A percentile compares a stretch with the other conserved stretches of the same genome.
Evolutionary conservation across 92 coral and sea anemone genomes (phyloP).

Genomic region (Heteractis magnifica): DNA sequence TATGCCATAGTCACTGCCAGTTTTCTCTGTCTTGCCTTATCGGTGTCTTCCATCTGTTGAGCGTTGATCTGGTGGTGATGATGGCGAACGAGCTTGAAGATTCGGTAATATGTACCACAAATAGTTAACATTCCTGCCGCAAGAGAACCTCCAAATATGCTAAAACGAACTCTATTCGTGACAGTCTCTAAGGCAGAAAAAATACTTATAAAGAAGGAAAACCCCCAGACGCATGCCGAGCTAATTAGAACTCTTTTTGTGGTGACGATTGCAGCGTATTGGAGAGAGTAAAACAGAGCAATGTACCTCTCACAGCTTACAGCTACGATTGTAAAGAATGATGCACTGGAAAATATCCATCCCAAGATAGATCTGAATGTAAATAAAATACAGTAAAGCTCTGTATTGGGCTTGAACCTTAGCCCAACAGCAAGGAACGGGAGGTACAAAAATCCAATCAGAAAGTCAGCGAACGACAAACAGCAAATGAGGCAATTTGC

Average conservation of each 20-base stretch:
- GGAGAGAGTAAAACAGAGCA: slow-evolving; percentile 23
- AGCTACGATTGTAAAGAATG: slow-evolving; percentile 28
- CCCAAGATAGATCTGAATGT: not conserved
- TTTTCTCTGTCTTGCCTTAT: slow-evolving; percentile 1
- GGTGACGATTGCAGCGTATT: slow-evolving; percentile 28
- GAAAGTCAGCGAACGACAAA: slow-evolving; percentile 31
- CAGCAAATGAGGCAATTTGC: slow-evolving; percentile 40
- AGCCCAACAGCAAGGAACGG: slow-evolving; percentile 26
- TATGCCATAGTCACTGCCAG: slow-evolving; percentile 26
- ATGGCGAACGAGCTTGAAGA: slow-evolving; percentile 19
- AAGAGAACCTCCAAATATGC: not conserved
- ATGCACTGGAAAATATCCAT: slow-evolving; percentile 19
- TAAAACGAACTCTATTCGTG: not conserved
- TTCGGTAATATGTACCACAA: not conserved
- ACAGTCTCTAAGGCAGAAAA: not conserved
- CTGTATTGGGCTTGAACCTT: not conserved
- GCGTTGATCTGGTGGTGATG: slow-evolving; percentile 23
- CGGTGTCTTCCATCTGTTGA: not conserved
- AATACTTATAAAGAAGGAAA: not conserved
- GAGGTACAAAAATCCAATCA: slow-evolving; percentile 22
- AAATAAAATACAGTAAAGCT: slow-evolving; percentile 12
- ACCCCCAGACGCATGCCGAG: not conserved
- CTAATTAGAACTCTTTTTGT: slow-evolving; percentile 14
- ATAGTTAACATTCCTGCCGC: not conserved
- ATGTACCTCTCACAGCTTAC: slow-evolving; percentile 45